phyloP scores from a whole-genome alignment of 2,888 invertebrate genomes.

The Synanthedon tipuliformis region DNA sequence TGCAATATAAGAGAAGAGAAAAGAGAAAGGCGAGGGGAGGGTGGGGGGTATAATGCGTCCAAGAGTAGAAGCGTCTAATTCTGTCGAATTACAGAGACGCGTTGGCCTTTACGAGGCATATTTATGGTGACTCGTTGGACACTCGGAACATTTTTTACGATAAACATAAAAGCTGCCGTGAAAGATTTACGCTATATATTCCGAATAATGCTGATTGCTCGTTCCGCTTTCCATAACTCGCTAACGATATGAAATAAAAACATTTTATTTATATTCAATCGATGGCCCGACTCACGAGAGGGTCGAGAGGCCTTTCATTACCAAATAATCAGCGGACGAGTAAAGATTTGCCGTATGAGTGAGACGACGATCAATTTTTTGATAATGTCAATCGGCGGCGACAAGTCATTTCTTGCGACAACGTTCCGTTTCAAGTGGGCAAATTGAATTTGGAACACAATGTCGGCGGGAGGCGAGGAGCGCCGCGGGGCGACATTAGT shows the following conservation, averaged over 20 bases:
- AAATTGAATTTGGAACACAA: constrained; percentile 64
- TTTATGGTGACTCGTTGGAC: constrained; percentile 58
- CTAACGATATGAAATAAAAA: constrained; percentile 27
- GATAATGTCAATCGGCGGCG: constrained; percentile 58
- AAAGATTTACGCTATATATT: constrained; percentile 68
- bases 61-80: background rate
- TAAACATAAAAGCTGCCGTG: constrained; percentile 66
- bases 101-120: constrained; percentile 56
- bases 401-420: constrained; percentile 58
- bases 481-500: constrained; percentile 7
- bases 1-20: no score
- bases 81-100: constrained; percentile 10
- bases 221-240: constrained; percentile 27
- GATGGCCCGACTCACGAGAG: background rate
- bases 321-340: background rate
- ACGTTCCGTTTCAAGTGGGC: constrained; percentile 56
- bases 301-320: background rate
- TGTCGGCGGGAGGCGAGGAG: constrained; percentile 15
- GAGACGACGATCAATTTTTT: constrained; percentile 53
- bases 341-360: background rate
- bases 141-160: constrained; percentile 63
- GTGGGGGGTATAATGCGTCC: no score
- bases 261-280: background rate
- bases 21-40: no score
- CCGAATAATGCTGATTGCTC: constrained; percentile 57